Evolutionary conservation across 2,888 invertebrate species (phyloP).

Genomic region (Malthinus flaveolus): DNA sequence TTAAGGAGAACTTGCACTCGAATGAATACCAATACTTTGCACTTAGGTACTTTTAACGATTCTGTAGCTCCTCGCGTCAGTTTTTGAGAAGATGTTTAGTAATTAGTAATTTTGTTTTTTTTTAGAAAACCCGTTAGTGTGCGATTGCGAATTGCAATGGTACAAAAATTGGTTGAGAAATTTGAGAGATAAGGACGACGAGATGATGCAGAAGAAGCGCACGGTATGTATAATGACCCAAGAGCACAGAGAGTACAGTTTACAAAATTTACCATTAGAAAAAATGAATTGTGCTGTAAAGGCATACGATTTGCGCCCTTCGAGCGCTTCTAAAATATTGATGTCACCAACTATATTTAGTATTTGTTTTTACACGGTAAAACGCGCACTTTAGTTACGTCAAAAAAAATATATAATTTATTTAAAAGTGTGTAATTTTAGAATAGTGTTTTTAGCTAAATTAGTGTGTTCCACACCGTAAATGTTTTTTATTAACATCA

Average conservation of each 20-base stretch:
- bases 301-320: constrained; percentile 35
- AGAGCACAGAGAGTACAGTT: constrained; percentile 81
- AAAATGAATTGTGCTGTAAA: constrained; percentile 83
- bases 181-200: constrained; percentile 79
- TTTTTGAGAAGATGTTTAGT: too few species aligned
- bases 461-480: not conserved
- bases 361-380: constrained; percentile 24
- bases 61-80: too few species aligned
- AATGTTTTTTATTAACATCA: not conserved
- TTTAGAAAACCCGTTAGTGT: constrained; percentile 84
- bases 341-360: constrained; percentile 22
- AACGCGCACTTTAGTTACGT: constrained; percentile 34
- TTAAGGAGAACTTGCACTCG: not conserved
- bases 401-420: constrained; percentile 15
- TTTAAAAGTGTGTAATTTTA: constrained; percentile 13
- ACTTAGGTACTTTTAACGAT: not conserved
- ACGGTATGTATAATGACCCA: constrained; percentile 79
- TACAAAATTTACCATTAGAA: constrained; percentile 79
- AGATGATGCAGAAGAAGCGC: constrained; percentile 85
- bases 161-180: constrained; percentile 81
- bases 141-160: constrained; percentile 88
- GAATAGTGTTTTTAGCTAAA: not conserved
- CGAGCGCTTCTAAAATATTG: constrained; percentile 36
- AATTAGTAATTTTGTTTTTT: not conserved
- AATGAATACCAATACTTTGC: not conserved